phyloP scores from a whole-genome alignment of 2,888 invertebrate genomes.

The Pandemis cinnamomeana region DNA sequence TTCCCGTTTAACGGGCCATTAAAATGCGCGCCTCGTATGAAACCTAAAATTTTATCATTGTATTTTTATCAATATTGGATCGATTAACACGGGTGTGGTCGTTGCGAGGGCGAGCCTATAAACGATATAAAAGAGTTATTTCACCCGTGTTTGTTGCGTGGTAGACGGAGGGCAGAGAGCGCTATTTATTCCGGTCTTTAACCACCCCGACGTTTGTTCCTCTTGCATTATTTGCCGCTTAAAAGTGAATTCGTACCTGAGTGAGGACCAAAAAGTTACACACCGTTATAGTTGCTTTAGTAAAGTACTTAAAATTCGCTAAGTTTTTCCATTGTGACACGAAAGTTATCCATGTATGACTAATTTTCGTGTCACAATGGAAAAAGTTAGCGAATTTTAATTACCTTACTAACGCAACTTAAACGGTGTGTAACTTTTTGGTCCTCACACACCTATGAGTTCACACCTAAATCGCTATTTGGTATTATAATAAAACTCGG shows the following conservation, averaged over 20 bases:
- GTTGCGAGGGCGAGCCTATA: slow-evolving; percentile 22
- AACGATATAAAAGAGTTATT: slow-evolving; percentile 27
- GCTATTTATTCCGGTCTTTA: slow-evolving; percentile 27
- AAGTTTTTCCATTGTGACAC: no score
- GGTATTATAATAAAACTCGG: no score
- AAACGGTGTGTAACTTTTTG: no score
- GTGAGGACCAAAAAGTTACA: no score
- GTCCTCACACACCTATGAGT: neutral
- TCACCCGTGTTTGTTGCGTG: slow-evolving; percentile 10
- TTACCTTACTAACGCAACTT: no score
- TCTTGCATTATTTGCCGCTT: slow-evolving; percentile 11
- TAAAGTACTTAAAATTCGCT: no score
- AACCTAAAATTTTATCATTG: slow-evolving; percentile 24
- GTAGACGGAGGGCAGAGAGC: neutral
- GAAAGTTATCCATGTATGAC: no score
- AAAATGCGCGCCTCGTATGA: slow-evolving; percentile 30
- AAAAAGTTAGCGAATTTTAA: no score
- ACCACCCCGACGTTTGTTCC: slow-evolving; percentile 20
- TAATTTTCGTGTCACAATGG: no score
- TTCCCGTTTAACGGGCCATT: slow-evolving; percentile 21
- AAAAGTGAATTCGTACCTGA: no score
- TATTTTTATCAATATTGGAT: slow-evolving; percentile 32
- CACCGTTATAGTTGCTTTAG: no score
- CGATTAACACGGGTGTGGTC: slow-evolving; percentile 33
- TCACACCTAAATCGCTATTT: no score